phyloP scores from a whole-genome alignment of 2,113 vertebrate species.

The Psephotus haematonotus region DNA sequence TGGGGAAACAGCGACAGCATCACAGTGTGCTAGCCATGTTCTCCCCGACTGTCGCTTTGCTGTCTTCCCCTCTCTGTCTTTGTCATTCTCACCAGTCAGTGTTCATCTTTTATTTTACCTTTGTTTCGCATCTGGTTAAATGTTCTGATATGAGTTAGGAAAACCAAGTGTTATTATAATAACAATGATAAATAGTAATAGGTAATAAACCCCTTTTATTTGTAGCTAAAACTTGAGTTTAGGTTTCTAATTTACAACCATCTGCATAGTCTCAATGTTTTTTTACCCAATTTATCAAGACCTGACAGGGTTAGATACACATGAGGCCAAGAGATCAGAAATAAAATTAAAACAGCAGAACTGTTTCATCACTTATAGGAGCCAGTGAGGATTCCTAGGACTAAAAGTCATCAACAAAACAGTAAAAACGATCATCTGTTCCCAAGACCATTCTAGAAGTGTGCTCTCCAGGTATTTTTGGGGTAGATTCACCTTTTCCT shows the following conservation, averaged over 20 bases:
- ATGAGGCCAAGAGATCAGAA: not conserved
- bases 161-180: not conserved
- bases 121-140: not conserved
- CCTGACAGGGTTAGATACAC: not conserved
- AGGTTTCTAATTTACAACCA: not conserved
- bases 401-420: not conserved
- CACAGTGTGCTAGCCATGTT: not conserved
- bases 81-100: not conserved
- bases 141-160: not conserved
- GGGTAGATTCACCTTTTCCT: not conserved
- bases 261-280: not conserved
- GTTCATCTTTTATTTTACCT: not conserved
- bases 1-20: not conserved
- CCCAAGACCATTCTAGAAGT: not conserved
- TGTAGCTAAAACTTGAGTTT: not conserved
- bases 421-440: not conserved
- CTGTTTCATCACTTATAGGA: not conserved
- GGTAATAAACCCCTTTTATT: not conserved
- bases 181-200: not conserved
- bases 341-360: not conserved
- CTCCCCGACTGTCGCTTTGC: not conserved
- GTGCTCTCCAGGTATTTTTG: not conserved
- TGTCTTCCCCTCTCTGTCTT: not conserved
- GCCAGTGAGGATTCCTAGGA: not conserved
- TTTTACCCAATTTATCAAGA: not conserved